Evolutionary conservation across 2,797 vertebrate genomes (phyloP).

Genomic region (Parotocinclus haroldoi): DNA sequence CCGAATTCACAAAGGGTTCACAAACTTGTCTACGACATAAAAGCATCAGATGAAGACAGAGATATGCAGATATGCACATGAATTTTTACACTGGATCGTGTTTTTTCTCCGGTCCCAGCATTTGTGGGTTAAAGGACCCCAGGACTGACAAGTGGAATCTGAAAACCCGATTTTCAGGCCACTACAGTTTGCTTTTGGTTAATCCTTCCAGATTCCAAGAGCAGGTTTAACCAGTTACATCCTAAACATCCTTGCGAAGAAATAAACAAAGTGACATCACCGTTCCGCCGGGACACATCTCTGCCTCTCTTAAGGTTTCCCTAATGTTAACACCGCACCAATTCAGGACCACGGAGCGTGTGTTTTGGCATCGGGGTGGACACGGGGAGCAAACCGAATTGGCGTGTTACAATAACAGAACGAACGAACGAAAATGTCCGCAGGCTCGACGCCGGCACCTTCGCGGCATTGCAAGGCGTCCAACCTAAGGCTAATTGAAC

Average conservation of each 20-base stretch:
- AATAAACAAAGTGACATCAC: slow-evolving; percentile 80
- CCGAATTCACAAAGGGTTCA: too few relatives aligned
- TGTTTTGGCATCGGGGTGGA: slow-evolving; percentile 73
- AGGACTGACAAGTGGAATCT: too few relatives aligned
- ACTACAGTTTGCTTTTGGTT: too few relatives aligned
- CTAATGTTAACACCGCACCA: slow-evolving; percentile 66
- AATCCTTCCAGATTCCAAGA: slow-evolving; percentile 73
- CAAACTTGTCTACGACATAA: too few relatives aligned
- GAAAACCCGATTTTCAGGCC: too few relatives aligned
- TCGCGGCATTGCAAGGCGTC: not conserved
- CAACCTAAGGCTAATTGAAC: slow-evolving; percentile 20
- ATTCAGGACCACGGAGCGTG: slow-evolving; percentile 64
- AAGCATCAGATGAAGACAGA: too few relatives aligned
- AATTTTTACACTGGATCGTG: too few relatives aligned
- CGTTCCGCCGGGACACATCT: slow-evolving; percentile 72
- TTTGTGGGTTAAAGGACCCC: too few relatives aligned
- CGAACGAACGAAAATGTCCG: slow-evolving; percentile 6
- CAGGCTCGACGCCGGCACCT: not conserved
- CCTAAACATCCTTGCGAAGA: slow-evolving; percentile 72
- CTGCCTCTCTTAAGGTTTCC: slow-evolving; percentile 70
- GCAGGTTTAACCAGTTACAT: slow-evolving; percentile 79
- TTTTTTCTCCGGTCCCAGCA: too few relatives aligned
- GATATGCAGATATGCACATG: too few relatives aligned
- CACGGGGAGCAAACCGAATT: slow-evolving; percentile 44
- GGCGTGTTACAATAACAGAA: slow-evolving; percentile 27